phyloP scores from a whole-genome alignment of 2,888 invertebrate genomes.

The Caenorhabditis macrosperma region DNA sequence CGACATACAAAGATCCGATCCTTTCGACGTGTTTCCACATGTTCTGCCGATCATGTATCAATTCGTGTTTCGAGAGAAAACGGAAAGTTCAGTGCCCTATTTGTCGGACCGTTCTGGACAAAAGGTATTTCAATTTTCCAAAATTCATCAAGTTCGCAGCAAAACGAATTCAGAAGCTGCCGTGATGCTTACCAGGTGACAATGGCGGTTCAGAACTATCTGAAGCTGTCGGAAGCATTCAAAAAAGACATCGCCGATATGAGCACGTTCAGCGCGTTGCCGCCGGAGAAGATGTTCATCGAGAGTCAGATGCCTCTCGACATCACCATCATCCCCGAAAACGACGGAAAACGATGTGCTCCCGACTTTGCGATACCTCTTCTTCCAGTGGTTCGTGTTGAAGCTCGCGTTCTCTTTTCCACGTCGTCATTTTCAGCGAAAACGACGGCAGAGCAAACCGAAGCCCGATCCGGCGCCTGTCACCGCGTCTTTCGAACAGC shows the following conservation, averaged over 20 bases:
- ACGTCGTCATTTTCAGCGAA: not conserved
- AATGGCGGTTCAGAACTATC: constrained; percentile 53
- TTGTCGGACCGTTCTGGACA: constrained; percentile 61
- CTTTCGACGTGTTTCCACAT: constrained; percentile 65
- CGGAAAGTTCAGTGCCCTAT: constrained; percentile 66
- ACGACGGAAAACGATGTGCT: constrained; percentile 53
- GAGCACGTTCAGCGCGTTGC: constrained; percentile 24
- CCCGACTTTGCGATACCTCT: constrained; percentile 50
- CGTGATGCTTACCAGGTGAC: constrained; percentile 40
- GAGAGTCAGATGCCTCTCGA: constrained; percentile 60
- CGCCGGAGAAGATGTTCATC: constrained; percentile 54
- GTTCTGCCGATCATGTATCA: constrained; percentile 62
- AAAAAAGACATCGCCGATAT: constrained; percentile 46
- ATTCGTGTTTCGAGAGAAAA: constrained; percentile 56
- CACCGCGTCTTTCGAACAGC: not conserved
- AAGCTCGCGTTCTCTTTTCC: too few species aligned
- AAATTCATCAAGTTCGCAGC: not conserved
- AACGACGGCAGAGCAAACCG: constrained; percentile 1
- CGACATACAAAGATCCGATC: constrained; percentile 65
- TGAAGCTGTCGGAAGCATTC: constrained; percentile 57
- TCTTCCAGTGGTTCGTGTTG: constrained; percentile 47
- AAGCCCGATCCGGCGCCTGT: not conserved
- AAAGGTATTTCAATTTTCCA: constrained; percentile 41
- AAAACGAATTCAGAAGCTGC: constrained; percentile 44
- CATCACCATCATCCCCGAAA: constrained; percentile 54